Base-by-base conservation (phyloP, 2,113 vertebrate genomes). In the Scortum barcoo region DNA sequence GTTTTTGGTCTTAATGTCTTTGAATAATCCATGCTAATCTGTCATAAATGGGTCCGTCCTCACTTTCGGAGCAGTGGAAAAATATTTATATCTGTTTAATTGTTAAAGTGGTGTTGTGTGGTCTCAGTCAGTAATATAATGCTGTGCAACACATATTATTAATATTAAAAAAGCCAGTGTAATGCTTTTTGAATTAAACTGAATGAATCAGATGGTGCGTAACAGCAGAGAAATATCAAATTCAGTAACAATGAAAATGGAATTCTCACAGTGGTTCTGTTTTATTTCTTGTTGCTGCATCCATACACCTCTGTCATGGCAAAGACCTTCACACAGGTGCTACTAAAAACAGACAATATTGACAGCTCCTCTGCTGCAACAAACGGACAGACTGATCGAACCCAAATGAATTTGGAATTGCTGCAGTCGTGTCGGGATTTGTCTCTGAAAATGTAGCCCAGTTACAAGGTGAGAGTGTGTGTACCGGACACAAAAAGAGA, bases 391-490 rank as follows among this genome's bases (percentile, higher is more conserved):
- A 71, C 56, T 68, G 62, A 85, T 87, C 16, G 30, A 85, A 80
- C 72, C 51, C 70, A 76, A 80, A 91, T 83, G 48, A 72, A 89
- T 88, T 53, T 78, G 46, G 73, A 78, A 87, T 83, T 84, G 36
- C 67, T 68, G 69, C 57, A 42, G 74, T 57, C 38, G 3, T 42
- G 10, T 48, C 53, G 51, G 70, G 88, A 88, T 54, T 76, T 22
- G 65, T 78, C 54, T 80, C 76, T 80, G 57, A 70, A 80, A 84
- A 62, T 78, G 60, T 60, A 50, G 46, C 50, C 46, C 48, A 14
- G 60, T 67, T 77, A 71, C 74, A 33, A 63, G 53, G n/a, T 50
- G 60, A 7, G 30, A 72, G 44, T 9, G n/a, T 9, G n/a, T 66
- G 33, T 46, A 50, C 36, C 16, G 12, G 66, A 79, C 48, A 26